Base-by-base conservation (phyloP, 2,797 vertebrate genomes). In the Monodelphis domestica region DNA sequence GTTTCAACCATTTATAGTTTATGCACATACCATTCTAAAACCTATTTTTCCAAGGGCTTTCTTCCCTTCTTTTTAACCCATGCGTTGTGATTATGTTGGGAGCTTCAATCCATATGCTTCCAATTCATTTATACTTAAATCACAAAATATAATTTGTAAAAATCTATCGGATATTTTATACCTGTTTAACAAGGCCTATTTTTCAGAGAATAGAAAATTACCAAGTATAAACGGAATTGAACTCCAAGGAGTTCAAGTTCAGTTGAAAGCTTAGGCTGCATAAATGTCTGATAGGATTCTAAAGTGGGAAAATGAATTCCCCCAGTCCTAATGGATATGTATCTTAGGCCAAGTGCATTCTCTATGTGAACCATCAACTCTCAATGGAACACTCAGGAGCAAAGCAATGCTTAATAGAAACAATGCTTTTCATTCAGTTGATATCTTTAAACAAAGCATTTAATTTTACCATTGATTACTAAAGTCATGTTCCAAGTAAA, bases 371-470 rank as follows among this genome's bases (percentile, higher is more conserved):
- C 52, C 90, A 50, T 94, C 96, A 95, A 95, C 89, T 96, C 92
- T 96, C 92, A 53, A 33, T 12, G 89, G 96, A 96, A 95, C 96
- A 97, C 56, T 93, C 87, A 63, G 17, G 92, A 94, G 56, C 53
- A 0, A 90, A 84, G 33, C 26, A 95, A 88, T 92, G 95, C 53
- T 0, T 30, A 95, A 97, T 90, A 96, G 93, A 97, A 97, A 90
- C 57, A 95, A 55, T 95, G 55, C 89, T 93, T 97, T 92, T 94
- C 95, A 95, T 92, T 57, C 30, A 52, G n/a, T 87, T 96, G 93
- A 95, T 88, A 96, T 96, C 95, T 93, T 90, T 90, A 97, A 97
- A 95, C 92, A 88, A 95, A 97, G n/a, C 88, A 55, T 97, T 96
- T 84, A 57, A 95, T 96, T 97, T 97, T 95, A 87, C 89, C 97